Evolutionary conservation across 2,888 invertebrate genomes (phyloP), one percentile per base, ranked within the genome.

Genomic region (Asteroscopus sphinx): DNA sequence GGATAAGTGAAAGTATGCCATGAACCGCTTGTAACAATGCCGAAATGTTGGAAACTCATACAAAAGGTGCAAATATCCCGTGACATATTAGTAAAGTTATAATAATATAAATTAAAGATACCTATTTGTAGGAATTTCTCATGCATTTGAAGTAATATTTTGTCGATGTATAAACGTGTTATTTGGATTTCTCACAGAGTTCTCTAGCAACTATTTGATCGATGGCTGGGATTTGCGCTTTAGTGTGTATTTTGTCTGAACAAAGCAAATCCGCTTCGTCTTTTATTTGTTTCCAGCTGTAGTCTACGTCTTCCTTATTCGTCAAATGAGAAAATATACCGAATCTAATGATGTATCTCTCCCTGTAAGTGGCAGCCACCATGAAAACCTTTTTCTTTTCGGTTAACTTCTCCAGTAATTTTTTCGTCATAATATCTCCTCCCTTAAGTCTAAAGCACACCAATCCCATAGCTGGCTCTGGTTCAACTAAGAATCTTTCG

Each of bases 391-490:
- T 96, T 76, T 96, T 97, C 54, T 97, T 95, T 32, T 96, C 95
- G 66, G 96, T 97, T 41, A 99, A 92, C 51, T 95, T 95, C 52
- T 97, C 96, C 42, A 98, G 83, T 26, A 99, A 89, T 39, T 94
- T 88, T 76, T 96, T 96, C 0, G 97, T 98, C 4, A 95, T 79
- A 33, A 90, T 91, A 84, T 98, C 96, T 0, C 96, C 95, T 0
- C 96, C 97, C 92, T 96, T 97, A 28, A 98, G 88, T 78, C 98
- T 95, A 87, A 99, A 99, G 82, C 99, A 99, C 5, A 99, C 98
- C 16, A 99, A 93, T 0, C 98, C 98, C 94, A 99, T 94, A 0
- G 95, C 93, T 0, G 96, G 96, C 62, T 97, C 96, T 0, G 95
- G 95, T 46, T 96, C 95, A 5, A 99, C 90, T 82, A 99, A 96